Conservation (phyloP, 1,140 invertebrate genomes). For the Phthorimaea operculella region DNA sequence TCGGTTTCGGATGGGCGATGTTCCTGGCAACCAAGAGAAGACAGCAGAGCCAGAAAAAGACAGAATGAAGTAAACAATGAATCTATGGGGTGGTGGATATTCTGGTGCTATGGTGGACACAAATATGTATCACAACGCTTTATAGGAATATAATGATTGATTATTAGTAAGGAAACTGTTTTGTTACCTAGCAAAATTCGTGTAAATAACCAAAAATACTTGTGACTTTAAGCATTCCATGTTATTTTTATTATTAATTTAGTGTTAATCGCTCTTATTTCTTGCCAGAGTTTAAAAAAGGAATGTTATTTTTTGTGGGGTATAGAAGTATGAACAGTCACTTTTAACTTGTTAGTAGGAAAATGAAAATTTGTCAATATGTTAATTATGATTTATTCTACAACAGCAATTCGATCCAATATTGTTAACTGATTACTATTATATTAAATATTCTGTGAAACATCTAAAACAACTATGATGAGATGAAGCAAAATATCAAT, state of each 20-base stretch:
- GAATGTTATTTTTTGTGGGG: too few relatives aligned
- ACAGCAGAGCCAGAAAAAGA: slow-evolving; percentile 43
- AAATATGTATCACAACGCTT: neutral
- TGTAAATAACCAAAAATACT: too few relatives aligned
- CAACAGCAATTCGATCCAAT: slow-evolving; percentile 26
- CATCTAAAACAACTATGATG: slow-evolving; percentile 5
- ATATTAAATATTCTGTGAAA: slow-evolving; percentile 9
- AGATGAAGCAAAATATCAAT: slow-evolving; percentile 19
- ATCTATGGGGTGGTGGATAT: slow-evolving; percentile 4
- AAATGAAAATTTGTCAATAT: slow-evolving; percentile 11
- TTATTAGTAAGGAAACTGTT: too few relatives aligned
- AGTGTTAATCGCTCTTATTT: too few relatives aligned
- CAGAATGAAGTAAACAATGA: neutral
- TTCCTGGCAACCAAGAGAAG: slow-evolving; percentile 70
- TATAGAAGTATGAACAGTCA: too few relatives aligned
- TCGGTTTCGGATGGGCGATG: slow-evolving; percentile 77
- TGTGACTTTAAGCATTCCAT: too few relatives aligned
- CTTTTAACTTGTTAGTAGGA: neutral
- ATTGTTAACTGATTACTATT: slow-evolving; percentile 6
- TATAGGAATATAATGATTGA: too few relatives aligned
- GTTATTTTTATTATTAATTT: too few relatives aligned
- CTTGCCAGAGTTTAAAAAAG: too few relatives aligned
- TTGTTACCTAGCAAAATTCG: too few relatives aligned
- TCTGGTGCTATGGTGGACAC: slow-evolving; percentile 9
- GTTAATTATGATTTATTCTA: slow-evolving; percentile 27